Evolutionary conservation across 2,113 vertebrate species (phyloP).

Genomic region (Spea multiplicata): DNA sequence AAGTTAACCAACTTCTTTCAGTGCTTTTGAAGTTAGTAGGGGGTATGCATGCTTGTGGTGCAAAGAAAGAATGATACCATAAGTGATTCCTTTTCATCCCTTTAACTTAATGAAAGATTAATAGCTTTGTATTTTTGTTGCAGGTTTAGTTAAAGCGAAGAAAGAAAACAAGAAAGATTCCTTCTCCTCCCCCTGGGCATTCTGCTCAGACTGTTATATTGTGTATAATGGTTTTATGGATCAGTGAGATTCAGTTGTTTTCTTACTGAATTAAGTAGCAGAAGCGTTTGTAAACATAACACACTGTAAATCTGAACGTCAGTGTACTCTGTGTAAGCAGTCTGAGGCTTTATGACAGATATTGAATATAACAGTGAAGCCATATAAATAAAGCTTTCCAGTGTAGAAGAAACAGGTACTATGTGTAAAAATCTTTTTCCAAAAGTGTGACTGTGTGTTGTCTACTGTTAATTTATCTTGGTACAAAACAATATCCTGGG

Average conservation of each 20-base stretch:
- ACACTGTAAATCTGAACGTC: constrained; percentile 35
- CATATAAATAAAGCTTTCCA: constrained; percentile 53
- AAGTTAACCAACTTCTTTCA: constrained; percentile 82
- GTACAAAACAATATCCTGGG: too few relatives aligned
- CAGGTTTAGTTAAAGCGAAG: constrained; percentile 75
- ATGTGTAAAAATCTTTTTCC: constrained; percentile 49
- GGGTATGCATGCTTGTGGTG: constrained; percentile 84
- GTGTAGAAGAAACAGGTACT: constrained; percentile 45
- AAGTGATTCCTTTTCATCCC: constrained; percentile 99
- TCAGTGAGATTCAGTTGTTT: constrained; percentile 58
- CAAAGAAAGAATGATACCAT: constrained; percentile 91
- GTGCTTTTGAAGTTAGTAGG: constrained; percentile 94
- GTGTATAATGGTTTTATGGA: constrained; percentile 75
- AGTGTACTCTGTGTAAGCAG: not conserved
- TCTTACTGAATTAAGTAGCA: constrained; percentile 37
- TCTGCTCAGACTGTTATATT: constrained; percentile 68
- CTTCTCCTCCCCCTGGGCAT: not conserved
- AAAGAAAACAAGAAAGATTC: constrained; percentile 56
- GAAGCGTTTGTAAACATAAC: constrained; percentile 47
- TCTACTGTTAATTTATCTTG: too few relatives aligned
- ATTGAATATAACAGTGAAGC: fast-evolving
- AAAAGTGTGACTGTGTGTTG: too few relatives aligned
- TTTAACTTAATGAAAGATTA: constrained; percentile 99
- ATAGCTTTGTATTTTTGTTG: constrained; percentile 94
- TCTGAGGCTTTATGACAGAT: constrained; percentile 30